phyloP scores from a whole-genome alignment of 2,113 vertebrate species.

The Cavia aperea region DNA sequence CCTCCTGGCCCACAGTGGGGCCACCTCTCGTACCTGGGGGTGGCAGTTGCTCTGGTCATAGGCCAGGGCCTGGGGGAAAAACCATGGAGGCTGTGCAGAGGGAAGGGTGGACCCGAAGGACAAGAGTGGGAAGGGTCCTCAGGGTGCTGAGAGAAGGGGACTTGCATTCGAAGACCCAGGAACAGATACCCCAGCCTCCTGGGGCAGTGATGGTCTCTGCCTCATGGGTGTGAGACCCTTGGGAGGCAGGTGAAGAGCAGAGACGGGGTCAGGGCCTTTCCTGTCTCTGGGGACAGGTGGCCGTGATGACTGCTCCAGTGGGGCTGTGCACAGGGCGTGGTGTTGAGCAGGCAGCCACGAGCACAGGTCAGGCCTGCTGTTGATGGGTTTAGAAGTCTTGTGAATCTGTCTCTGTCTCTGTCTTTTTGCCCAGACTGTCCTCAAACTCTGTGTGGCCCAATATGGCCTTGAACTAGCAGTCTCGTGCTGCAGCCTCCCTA shows the following conservation, averaged over 20 bases:
- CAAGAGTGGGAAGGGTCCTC: accelerated
- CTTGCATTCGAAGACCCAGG: background rate
- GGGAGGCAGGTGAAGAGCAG: background rate
- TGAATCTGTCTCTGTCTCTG: background rate
- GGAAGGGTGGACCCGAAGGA: background rate
- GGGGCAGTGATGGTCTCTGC: background rate
- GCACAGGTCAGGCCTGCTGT: background rate
- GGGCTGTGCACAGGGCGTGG: too few species aligned
- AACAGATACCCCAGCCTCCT: background rate
- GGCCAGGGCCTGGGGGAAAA: too few species aligned
- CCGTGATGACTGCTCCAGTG: too few species aligned
- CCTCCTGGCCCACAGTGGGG: accelerated
- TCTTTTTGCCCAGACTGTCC: background rate
- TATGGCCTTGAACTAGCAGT: background rate
- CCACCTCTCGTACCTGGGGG: background rate
- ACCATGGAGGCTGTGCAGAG: background rate
- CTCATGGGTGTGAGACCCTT: background rate
- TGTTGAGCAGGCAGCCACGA: background rate
- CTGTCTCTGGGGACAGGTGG: background rate
- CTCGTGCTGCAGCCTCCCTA: background rate
- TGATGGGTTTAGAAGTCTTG: background rate
- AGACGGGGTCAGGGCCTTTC: background rate
- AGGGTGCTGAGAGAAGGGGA: background rate
- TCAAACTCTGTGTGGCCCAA: background rate
- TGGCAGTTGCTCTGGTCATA: background rate